Percentiles rank a stretch among this genome's conserved stretches.
phyloP scores from a whole-genome alignment of 2,113 vertebrate species.

The Pomatorhinus ruficollis region DNA sequence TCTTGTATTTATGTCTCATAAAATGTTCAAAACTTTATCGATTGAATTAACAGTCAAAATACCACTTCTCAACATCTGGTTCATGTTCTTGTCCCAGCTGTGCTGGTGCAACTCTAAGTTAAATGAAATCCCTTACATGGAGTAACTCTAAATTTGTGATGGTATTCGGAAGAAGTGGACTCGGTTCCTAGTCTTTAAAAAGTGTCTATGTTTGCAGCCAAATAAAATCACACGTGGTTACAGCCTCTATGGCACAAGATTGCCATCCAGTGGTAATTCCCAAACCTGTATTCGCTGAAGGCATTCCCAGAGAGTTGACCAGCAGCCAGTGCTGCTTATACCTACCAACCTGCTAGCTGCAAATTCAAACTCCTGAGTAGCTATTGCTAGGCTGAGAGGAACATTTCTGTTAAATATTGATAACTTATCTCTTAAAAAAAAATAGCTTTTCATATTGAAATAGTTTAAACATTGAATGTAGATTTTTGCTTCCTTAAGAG shows the following conservation, averaged over 20 bases:
- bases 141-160: conserved; percentile 17
- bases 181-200: background rate
- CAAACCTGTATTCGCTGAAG: background rate
- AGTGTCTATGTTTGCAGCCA: background rate
- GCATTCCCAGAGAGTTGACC: background rate
- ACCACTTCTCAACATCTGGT: background rate
- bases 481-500: background rate
- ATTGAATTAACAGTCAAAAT: conserved; percentile 19
- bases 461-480: background rate
- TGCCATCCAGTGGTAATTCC: conserved; percentile 51
- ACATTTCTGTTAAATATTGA: background rate
- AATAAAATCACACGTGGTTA: background rate
- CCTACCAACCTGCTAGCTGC: background rate
- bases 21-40: background rate
- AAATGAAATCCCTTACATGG: background rate
- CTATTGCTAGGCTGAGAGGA: background rate
- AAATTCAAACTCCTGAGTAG: background rate
- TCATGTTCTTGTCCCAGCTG: background rate
- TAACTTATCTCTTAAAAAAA: background rate
- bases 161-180: background rate
- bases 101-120: background rate
- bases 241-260: background rate
- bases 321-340: background rate
- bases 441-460: background rate
- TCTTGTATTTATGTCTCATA: background rate